phyloP scores from a whole-genome alignment of 2,888 invertebrate species.

The Netelia fuscicornis region DNA sequence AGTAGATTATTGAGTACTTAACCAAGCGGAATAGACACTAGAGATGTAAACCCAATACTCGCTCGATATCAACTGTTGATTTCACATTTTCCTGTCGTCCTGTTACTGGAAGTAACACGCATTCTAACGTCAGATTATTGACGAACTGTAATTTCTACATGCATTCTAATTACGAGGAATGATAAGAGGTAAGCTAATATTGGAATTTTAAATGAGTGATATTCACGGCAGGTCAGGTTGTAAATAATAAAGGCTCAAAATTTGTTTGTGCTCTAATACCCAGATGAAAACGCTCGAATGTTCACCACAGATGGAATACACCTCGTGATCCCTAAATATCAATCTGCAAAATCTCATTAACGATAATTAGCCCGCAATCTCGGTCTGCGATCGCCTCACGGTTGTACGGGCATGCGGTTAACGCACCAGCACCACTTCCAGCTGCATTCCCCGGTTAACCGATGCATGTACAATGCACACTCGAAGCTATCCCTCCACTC shows the following conservation, averaged over 20 bases:
- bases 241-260: neutral
- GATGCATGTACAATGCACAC: conserved; percentile 64
- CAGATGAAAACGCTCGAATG: neutral
- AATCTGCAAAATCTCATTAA: conserved; percentile 78
- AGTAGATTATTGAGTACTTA: too few species aligned
- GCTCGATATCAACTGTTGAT: too few species aligned
- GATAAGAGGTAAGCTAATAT: neutral
- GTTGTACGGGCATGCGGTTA: conserved; percentile 65
- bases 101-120: neutral
- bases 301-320: conserved; percentile 23
- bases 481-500: conserved; percentile 24
- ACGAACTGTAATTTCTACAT: neutral
- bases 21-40: too few species aligned
- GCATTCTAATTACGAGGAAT: neutral
- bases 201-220: neutral
- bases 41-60: too few species aligned
- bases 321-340: conserved; percentile 74
- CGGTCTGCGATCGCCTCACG: conserved; percentile 67
- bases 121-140: neutral
- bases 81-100: too few species aligned
- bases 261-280: conserved; percentile 8
- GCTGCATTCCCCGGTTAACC: conserved; percentile 68
- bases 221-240: neutral
- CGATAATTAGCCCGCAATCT: conserved; percentile 79
- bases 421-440: conserved; percentile 69